phyloP scores from a whole-genome alignment of 2,888 invertebrate species.

The Drosophila siamana region DNA sequence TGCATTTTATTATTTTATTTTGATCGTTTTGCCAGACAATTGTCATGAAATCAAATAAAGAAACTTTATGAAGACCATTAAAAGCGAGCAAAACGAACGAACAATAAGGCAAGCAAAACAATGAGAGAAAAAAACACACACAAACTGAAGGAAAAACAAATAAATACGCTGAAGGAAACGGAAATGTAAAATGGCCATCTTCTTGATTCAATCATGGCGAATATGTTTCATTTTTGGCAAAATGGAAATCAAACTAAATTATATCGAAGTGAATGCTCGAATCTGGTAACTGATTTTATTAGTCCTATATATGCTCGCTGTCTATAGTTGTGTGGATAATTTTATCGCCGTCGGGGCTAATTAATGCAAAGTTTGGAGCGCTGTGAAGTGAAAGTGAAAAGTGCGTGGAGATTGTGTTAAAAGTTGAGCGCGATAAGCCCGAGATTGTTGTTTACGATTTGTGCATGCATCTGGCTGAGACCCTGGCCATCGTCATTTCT shows the following conservation, averaged over 20 bases:
- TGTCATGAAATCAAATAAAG: slow-evolving; percentile 75
- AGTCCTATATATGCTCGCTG: too few relatives aligned
- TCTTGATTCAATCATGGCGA: slow-evolving; percentile 14
- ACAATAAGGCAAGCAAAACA: neutral
- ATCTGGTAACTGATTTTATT: too few relatives aligned
- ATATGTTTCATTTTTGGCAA: slow-evolving; percentile 12
- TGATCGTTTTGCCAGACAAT: slow-evolving; percentile 62
- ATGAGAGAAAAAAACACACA: neutral
- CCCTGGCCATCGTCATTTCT: neutral
- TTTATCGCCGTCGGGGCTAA: neutral
- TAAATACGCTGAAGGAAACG: slow-evolving; percentile 3
- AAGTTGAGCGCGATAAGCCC: slow-evolving; percentile 11
- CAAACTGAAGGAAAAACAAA: slow-evolving; percentile 3
- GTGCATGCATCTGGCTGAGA: slow-evolving; percentile 1
- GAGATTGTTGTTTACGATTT: slow-evolving; percentile 10
- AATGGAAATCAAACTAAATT: too few relatives aligned
- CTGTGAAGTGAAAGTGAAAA: slow-evolving; percentile 1
- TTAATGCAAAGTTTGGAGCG: slow-evolving; percentile 6
- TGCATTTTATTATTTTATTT: slow-evolving; percentile 76
- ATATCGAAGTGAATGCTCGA: too few relatives aligned
- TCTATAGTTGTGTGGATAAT: too few relatives aligned
- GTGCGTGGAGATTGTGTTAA: slow-evolving; percentile 2
- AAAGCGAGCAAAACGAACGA: slow-evolving; percentile 28
- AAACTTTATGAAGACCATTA: slow-evolving; percentile 63
- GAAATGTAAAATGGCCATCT: slow-evolving; percentile 12